Conservation (phyloP, 2,888 invertebrate species). For the Myopa testacea region DNA sequence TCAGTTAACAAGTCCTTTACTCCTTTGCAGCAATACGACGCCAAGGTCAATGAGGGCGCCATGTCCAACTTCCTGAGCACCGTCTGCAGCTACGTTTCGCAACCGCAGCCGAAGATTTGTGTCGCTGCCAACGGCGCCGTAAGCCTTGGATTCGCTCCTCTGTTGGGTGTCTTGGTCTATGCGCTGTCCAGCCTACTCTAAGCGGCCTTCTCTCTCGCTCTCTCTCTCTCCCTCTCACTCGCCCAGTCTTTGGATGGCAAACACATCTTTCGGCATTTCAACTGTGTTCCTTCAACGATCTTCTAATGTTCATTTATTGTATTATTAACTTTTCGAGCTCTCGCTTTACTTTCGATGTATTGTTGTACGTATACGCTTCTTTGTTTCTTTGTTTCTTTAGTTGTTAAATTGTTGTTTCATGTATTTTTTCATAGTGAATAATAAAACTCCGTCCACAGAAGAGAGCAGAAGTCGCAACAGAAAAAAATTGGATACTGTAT, state of each 20-base stretch:
- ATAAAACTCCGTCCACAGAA: conserved; percentile 1
- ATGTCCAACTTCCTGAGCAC: conserved; percentile 72
- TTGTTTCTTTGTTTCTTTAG: neutral
- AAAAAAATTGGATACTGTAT: no score
- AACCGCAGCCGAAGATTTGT: conserved; percentile 62
- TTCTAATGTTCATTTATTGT: neutral
- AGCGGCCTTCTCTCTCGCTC: conserved; percentile 26
- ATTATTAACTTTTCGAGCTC: neutral
- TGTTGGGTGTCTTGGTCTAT: conserved; percentile 56
- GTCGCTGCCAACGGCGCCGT: conserved; percentile 55
- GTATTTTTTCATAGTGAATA: neutral
- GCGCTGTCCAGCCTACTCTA: conserved; percentile 54
- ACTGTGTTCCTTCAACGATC: neutral
- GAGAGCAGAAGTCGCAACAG: no score
- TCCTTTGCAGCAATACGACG: conserved; percentile 71
- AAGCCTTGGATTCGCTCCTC: conserved; percentile 50
- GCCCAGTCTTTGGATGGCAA: conserved; percentile 3
- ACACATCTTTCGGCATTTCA: neutral
- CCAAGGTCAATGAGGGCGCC: conserved; percentile 71
- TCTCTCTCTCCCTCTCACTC: conserved; percentile 14
- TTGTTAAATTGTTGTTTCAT: neutral
- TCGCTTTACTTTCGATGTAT: neutral
- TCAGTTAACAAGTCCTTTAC: no score
- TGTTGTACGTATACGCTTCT: neutral
- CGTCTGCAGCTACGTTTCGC: conserved; percentile 70